A percentile compares a stretch with the other conserved stretches of the same genome.
Evolutionary conservation across 2,888 invertebrate genomes (phyloP).

Genomic region (Galerucella nymphaeae): DNA sequence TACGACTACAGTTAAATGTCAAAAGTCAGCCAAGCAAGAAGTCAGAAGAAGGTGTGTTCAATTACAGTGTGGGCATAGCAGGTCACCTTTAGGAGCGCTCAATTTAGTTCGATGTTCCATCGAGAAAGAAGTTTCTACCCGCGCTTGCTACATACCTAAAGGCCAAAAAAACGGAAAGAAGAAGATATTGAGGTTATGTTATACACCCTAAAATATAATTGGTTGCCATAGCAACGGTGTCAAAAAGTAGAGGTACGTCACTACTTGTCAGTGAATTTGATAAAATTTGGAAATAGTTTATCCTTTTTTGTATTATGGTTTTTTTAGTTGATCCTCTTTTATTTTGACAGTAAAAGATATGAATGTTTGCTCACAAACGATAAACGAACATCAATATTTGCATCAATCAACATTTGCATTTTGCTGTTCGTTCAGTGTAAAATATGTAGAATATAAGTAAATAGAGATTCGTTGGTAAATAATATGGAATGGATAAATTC

Average conservation of each 20-base stretch:
- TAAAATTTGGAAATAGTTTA: neutral
- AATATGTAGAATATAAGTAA: constrained; percentile 19
- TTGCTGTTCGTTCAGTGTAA: neutral
- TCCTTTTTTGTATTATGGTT: constrained; percentile 6
- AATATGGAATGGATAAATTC: constrained; percentile 62
- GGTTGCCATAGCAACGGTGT: constrained; percentile 10
- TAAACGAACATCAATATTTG: too few relatives aligned
- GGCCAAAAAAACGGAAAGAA: too few relatives aligned
- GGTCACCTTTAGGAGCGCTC: too few relatives aligned
- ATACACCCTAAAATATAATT: neutral
- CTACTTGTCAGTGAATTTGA: neutral
- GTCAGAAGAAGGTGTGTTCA: too few relatives aligned
- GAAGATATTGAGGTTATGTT: neutral
- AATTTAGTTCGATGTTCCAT: too few relatives aligned
- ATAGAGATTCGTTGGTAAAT: constrained; percentile 8
- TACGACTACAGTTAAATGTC: constrained; percentile 10
- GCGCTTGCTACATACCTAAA: too few relatives aligned
- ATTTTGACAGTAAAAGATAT: neutral
- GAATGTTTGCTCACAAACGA: neutral
- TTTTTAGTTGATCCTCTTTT: neutral
- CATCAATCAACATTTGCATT: too few relatives aligned
- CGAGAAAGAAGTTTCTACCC: too few relatives aligned
- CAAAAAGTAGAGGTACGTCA: constrained; percentile 9
- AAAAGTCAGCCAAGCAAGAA: neutral
- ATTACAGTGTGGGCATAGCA: too few relatives aligned